phyloP scores from a whole-genome alignment of 2,113 vertebrate species.

The Chinchilla lanigera region DNA sequence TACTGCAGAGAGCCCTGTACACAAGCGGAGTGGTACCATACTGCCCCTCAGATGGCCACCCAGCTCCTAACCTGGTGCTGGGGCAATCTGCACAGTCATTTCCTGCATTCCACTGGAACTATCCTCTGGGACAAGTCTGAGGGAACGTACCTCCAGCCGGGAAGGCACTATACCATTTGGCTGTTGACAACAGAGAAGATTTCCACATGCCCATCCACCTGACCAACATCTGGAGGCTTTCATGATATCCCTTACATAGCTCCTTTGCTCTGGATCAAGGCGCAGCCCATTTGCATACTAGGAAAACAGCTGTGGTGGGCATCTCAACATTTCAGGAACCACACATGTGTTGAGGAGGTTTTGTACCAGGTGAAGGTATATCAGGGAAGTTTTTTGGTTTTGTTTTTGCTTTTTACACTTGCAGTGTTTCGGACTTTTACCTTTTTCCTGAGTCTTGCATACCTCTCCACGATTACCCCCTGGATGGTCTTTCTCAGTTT shows the following conservation, averaged over 20 bases:
- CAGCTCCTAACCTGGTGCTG: not conserved
- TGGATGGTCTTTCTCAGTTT: conserved; percentile 56
- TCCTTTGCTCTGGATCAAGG: not conserved
- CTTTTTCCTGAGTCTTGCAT: not conserved
- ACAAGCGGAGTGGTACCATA: not conserved
- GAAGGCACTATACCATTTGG: not conserved
- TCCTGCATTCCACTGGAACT: not conserved
- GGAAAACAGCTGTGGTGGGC: conserved; percentile 2
- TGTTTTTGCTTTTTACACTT: not conserved
- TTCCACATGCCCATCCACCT: not conserved
- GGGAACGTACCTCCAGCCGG: not conserved
- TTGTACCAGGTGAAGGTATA: not conserved
- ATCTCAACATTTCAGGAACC: not conserved
- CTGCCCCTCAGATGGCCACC: not conserved
- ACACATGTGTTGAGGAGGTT: not conserved
- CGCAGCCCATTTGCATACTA: not conserved
- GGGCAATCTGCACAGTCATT: conserved; percentile 42
- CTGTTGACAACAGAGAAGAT: not conserved
- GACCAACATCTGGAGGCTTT: not conserved
- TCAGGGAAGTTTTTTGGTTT: not conserved
- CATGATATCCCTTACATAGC: not conserved
- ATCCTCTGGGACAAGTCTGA: not conserved
- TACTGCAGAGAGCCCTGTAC: not conserved
- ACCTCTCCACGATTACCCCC: not conserved
- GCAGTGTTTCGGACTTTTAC: not conserved